Evolutionary conservation across 2,888 invertebrate genomes (phyloP), one percentile per base, ranked within the genome.

Genomic region (Coenonympha glycerion): DNA sequence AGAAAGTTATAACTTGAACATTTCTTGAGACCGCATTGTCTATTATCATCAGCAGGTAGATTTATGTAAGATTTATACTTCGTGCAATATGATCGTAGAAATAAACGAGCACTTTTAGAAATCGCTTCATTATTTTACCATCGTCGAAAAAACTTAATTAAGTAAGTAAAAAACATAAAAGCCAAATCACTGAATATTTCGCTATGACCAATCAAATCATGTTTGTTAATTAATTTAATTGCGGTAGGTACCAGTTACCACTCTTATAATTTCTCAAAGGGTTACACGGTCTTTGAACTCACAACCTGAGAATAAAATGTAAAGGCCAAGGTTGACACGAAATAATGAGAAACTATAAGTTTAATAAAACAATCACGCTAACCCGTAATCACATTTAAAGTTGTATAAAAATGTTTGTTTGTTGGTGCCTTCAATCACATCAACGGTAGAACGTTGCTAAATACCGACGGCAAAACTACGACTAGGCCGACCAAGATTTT

Each of bases 1-100:
- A 52, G 61, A 61, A 61, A 61, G 61, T 55, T 45, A 16, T 21
- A 28, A 42, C 31, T 42, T 42, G 21, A 39, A 21, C 26, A 44
- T 52, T 49, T 40, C 21, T 46, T 40, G 39, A 4, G 11, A 26
- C 24, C 41, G 16, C 45, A 45, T 36, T 36, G 21, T 44, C 16
- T 30, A 16, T 16, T 19, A 13, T 19, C n/a, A 21, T 21, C 4
- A n/a, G 8, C 28, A 21, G 33, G 33, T 31, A 24, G 31, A 22
- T 11, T 28, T 1, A 34, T 9, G 15, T 19, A 19, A n/a, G 34
- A 19, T 37, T 22, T 2, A 11, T 37, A 37, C 13, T 13, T 22
- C 13, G 22, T 37, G 37, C 11, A 13, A 15, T 22, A 21, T 13
- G 13, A 22, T 37, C 13, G 4, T 6, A 37, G 3, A 11, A 37